Evolutionary conservation across 2,797 vertebrate species (phyloP), one percentile per base, ranked within the genome.

Genomic region (Argya squamiceps): DNA sequence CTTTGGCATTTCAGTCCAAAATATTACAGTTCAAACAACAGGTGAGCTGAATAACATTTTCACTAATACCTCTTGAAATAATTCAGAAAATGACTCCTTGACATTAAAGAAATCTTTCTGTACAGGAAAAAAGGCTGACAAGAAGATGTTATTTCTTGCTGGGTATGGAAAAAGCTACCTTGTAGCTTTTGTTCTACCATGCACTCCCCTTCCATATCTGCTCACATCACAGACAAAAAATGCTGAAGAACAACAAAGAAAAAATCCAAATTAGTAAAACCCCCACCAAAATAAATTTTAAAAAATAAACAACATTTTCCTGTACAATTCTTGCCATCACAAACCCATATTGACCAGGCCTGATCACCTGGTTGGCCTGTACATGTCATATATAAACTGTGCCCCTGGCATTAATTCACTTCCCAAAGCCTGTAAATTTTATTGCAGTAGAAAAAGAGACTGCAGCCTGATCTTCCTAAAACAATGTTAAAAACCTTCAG

Each of bases 191-290:
- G 19, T 73, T 62, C 26, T 47, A 50, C 9, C 12, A 67, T 3
- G 4, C 15, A 43, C 37, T 84, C 55, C 13, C 55, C 13, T 43
- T 79, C 49, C 11, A 3, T 19, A 21, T 15, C 47, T 55, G 21
- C 15, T 59, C 36, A 59, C 36, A 74, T 50, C 59, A 88, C 8
- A 52, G 34, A 55, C 6, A 30, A 73, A 83, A 74, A 77, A 16
- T 2, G 1, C 2, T 20, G 10, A 62, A 69, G 36, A 58, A 36
- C 7, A 55, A 47, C 20, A 46, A 53, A 0, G 1, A 58, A 23
- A 73, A 53, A 7, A 11, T 16, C 15, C 14, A 13, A 62, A 79
- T 6, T 46, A 36, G 24, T 9, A 20, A 46, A 15, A 3, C 1
- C 1, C 4, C 6, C 19, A 27, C 10, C 20, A 37, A 63, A 79